These are phyloP conservation scores for Linnaemya tessellans DNA, from an alignment of 2,888 invertebrate species.

Conservation along the genomic window DNA sequence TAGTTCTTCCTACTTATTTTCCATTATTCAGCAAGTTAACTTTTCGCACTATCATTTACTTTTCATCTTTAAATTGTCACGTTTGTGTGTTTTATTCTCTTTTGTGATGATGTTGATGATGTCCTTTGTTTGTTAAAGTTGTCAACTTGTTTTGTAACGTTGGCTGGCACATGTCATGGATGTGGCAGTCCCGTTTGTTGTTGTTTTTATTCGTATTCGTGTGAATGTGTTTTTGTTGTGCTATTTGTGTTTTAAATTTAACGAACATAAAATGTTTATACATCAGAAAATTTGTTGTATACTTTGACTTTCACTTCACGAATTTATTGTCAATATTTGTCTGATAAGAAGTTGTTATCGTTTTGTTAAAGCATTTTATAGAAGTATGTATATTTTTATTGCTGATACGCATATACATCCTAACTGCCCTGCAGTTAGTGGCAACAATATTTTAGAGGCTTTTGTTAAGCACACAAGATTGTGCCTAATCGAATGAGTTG, in stretches of 20 bases:
- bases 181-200: slow-evolving; percentile 12
- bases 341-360: neutral
- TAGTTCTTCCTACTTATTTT: slow-evolving; percentile 15
- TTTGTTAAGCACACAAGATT: no score
- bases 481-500: no score
- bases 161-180: slow-evolving; percentile 42
- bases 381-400: neutral
- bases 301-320: slow-evolving; percentile 6
- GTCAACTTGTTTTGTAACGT: slow-evolving; percentile 44
- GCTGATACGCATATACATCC: neutral
- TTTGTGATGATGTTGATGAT: slow-evolving; percentile 19
- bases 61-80: slow-evolving; percentile 64
- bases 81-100: slow-evolving; percentile 25
- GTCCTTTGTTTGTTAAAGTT: slow-evolving; percentile 51
- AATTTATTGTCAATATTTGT: slow-evolving; percentile 36
- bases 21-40: slow-evolving; percentile 37
- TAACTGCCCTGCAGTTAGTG: neutral
- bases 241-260: slow-evolving; percentile 32
- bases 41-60: slow-evolving; percentile 50
- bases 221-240: neutral
- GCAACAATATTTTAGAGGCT: neutral
- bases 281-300: slow-evolving; percentile 19
- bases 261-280: slow-evolving; percentile 11
- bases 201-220: neutral
- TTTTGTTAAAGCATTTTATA: neutral